Conservation (phyloP, 2,888 invertebrate genomes). For the Rosalia funebris region DNA sequence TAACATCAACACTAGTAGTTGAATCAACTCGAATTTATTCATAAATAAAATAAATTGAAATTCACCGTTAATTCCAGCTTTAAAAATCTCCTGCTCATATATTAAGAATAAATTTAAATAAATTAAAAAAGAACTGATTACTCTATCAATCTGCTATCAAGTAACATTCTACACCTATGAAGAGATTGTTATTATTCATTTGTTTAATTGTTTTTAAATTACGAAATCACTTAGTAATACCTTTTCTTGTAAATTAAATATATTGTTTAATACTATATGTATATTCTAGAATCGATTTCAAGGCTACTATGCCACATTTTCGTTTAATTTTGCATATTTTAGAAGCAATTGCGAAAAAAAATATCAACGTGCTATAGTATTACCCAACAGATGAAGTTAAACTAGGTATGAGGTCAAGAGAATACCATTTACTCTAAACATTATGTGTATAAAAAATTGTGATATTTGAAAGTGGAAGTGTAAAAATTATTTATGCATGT, state of each 20-base stretch:
- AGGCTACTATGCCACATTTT: background rate
- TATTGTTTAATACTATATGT: background rate
- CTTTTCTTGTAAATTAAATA: background rate
- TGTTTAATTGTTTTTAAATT: no score
- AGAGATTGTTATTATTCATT: no score
- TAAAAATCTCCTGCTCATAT: no score
- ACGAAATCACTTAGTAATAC: no score
- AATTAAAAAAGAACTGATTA: no score
- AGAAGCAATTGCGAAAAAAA: conserved; percentile 1
- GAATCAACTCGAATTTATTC: no score
- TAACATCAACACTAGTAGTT: no score
- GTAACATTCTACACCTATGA: no score
- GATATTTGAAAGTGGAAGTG: background rate
- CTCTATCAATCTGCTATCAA: no score
- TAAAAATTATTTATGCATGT: background rate
- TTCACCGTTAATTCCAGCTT: no score
- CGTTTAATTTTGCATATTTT: background rate
- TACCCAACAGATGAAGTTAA: background rate
- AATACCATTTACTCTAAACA: background rate
- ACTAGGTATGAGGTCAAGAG: background rate
- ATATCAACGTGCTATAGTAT: background rate
- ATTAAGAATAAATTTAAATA: no score
- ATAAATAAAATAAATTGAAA: no score
- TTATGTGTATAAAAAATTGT: background rate
- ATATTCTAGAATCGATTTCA: conserved; percentile 7